Evolutionary conservation across 2,888 invertebrate species (phyloP).

Genomic region (Malthinus flaveolus): DNA sequence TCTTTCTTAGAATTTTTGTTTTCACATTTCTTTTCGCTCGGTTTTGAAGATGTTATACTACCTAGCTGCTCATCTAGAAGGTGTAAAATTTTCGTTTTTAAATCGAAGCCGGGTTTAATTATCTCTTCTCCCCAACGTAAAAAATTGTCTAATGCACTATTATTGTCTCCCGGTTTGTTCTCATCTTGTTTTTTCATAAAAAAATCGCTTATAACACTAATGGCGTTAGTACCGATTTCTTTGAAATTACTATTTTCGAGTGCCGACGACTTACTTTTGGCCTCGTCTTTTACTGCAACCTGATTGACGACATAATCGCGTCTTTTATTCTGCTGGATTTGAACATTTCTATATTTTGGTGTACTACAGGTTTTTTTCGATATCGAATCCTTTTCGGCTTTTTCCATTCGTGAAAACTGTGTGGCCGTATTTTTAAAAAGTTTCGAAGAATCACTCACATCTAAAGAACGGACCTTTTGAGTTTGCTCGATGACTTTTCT

Average conservation of each 20-base stretch:
- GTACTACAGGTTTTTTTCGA: not conserved
- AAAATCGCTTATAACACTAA: constrained; percentile 1
- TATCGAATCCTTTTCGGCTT: not conserved
- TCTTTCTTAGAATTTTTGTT: not conserved
- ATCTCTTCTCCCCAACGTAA: constrained; percentile 50
- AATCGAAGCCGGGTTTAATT: constrained; percentile 47
- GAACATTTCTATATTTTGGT: constrained; percentile 13
- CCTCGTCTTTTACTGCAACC: not conserved
- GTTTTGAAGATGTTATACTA: not conserved
- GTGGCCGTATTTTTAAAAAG: constrained; percentile 1
- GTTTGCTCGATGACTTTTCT: constrained; percentile 45
- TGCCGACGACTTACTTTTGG: not conserved
- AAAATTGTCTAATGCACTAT: constrained; percentile 24
- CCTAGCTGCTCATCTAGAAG: constrained; percentile 37
- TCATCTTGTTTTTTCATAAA: constrained; percentile 18
- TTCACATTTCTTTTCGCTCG: not conserved
- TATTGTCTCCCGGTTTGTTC: not conserved
- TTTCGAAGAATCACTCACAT: not conserved
- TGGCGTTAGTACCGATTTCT: not conserved
- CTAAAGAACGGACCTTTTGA: not conserved
- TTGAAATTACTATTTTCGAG: not conserved
- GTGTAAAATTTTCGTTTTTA: constrained; percentile 46
- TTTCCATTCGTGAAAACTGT: constrained; percentile 4
- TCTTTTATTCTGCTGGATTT: constrained; percentile 19
- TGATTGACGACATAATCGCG: constrained; percentile 8